These are phyloP conservation scores for Natator depressus DNA, from an alignment of 2,113 vertebrate species.

Conservation along the genomic window DNA sequence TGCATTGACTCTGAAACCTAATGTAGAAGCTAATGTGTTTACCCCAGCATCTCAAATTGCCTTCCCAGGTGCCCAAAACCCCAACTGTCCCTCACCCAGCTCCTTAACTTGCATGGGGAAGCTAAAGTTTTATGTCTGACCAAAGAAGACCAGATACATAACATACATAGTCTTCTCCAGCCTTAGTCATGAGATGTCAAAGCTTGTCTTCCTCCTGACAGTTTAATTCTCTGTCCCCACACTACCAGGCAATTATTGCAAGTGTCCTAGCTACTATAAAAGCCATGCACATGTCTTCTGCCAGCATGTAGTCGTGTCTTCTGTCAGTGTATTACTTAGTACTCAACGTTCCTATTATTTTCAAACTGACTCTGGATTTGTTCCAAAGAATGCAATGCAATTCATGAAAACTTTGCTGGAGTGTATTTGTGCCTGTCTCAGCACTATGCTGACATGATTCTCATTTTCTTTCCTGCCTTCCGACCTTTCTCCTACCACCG, in stretches of 20 bases:
- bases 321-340: slow-evolving; percentile 70
- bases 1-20: neutral
- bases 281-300: slow-evolving; percentile 65
- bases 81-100: neutral
- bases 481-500: neutral
- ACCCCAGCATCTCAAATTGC: accelerated
- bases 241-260: neutral
- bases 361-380: slow-evolving; percentile 65
- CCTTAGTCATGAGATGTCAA: accelerated
- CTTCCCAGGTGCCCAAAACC: neutral
- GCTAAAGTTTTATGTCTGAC: neutral
- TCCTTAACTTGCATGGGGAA: neutral
- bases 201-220: neutral
- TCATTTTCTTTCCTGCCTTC: neutral
- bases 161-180: neutral
- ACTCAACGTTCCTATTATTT: slow-evolving; percentile 71
- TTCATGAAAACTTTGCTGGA: slow-evolving; percentile 48
- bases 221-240: neutral
- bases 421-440: neutral
- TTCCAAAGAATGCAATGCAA: slow-evolving; percentile 52
- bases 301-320: slow-evolving; percentile 70
- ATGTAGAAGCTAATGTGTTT: neutral
- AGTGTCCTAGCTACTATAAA: slow-evolving; percentile 62
- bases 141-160: neutral
- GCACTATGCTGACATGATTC: neutral